Base-by-base conservation (phyloP, 2,113 vertebrate species). In the Prochilodus magdalenae region DNA sequence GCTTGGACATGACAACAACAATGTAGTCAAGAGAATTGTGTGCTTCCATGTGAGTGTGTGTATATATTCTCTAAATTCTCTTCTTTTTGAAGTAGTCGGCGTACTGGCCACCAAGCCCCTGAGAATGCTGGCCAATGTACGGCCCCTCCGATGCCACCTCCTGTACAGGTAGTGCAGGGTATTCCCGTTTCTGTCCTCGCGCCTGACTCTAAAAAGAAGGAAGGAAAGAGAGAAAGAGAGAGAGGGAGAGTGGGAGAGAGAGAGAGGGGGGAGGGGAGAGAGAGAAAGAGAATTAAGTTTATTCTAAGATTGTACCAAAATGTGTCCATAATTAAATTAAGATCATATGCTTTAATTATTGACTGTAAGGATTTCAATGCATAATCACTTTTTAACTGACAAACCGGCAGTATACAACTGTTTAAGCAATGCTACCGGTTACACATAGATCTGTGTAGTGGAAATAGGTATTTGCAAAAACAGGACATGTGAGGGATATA, bases 71-170 rank as follows among this genome's bases (percentile, higher is more conserved):
- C 62, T 95, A 98, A 63, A 98, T 95, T 5, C 96, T 95, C 85
- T 98, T 98, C 90, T 98, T 97, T 86, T 99, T 99, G n/a, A 97
- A 96, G 57, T 97, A 96, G 79, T 99, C 97, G 0, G 96, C 87
- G 27, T 94, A 97, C 62, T 94, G 94, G 0, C 89, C 92, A 2
- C 95, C 93, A 0, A 96, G 90, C 79, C 95, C 95, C 83, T 95
- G 95, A 14, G 95, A 86, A 60, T 95, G 95, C 88, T 95, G 96
- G 67, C 94, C 95, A 0, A 93, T 90, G 77, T 95, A 92, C 8
- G 95, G 94, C 12, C 73, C 91, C 11, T 94, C 87, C 0, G 95
- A 80, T 26, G 94, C 84, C 14, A 95, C 91, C 55, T 98, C 97
- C 11, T 95, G 94, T 62, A 94, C 90, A 0, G 96, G 86, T 74